phyloP scores from a whole-genome alignment of 2,797 vertebrate species.

The Cyprinodon diabolis region DNA sequence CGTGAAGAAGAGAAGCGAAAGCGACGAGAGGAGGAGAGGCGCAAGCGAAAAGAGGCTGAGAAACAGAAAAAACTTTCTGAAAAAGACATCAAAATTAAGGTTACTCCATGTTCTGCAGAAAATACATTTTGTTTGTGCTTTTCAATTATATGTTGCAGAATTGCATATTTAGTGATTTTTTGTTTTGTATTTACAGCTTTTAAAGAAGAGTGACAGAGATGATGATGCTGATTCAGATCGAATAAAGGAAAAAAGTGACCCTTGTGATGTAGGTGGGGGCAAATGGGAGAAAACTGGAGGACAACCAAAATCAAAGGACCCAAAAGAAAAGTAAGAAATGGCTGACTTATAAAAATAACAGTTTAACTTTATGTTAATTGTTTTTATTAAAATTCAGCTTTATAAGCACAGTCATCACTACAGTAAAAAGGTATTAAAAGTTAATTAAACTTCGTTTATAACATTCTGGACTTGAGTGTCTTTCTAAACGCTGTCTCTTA shows the following conservation, averaged over 20 bases:
- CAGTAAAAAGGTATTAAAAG: not conserved
- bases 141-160: not conserved
- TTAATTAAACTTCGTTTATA: too few species aligned
- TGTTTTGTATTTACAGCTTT: constrained; percentile 80
- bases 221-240: constrained; percentile 88
- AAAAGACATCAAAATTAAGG: constrained; percentile 95
- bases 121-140: not conserved
- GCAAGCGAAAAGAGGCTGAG: constrained; percentile 91
- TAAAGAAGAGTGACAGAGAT: constrained; percentile 94
- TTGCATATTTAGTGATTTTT: not conserved
- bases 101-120: constrained; percentile 44
- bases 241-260: constrained; percentile 88
- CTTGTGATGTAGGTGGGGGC: constrained; percentile 82
- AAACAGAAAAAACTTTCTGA: constrained; percentile 92
- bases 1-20: constrained; percentile 96
- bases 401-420: too few species aligned
- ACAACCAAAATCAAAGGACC: constrained; percentile 83
- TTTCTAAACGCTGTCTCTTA: not conserved
- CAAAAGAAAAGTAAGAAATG: constrained; percentile 88
- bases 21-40: constrained; percentile 91
- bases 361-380: not conserved
- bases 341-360: not conserved
- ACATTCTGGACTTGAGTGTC: not conserved
- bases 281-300: constrained; percentile 86
- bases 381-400: not conserved